Evolutionary conservation across 2,113 vertebrate species (phyloP), one percentile per base, ranked within the genome.

Genomic region (Halichoerus grypus): DNA sequence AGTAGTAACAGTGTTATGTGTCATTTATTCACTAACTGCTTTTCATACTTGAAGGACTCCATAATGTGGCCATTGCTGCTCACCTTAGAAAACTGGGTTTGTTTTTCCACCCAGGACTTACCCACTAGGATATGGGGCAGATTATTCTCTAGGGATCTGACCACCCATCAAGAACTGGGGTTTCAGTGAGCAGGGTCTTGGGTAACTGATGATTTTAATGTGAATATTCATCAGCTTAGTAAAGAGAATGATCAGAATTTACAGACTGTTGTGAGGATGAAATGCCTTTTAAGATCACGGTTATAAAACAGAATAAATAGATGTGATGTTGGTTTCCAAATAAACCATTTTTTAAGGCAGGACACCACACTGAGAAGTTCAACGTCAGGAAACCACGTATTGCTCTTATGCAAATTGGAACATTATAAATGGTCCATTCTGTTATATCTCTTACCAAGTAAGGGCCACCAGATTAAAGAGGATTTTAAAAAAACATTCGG

Each of bases 261-360:
- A 22, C 4, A 22, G 8, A 49, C 22, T 55, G 2, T 10, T 87
- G 4, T 87, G 80, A 97, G 46, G 67, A 76, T 51, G 39, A 61
- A 77, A 55, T 63, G 33, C 49, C 19, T 96, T 93, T 89, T 59
- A 82, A 90, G 93, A 57, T 79, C 31, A 79, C 0, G 0, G 10
- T 57, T 91, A 10, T 92, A 88, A 91, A 90, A 85, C 39, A 46
- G 46, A 74, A 82, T 84, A 53, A 67, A 74, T 84, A 67, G 88
- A 69, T 95, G n/a, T 82, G 80, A 87, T 28, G 4, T 18, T 80
- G 26, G n/a, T 53, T 94, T 89, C 46, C 72, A 49, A 86, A 49
- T 82, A 82, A 53, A 67, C 7, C 3, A 49, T 65, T 93, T 92
- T 28, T 53, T 82, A 26, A 53, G 39, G 12, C 55, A 55, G 46